Base-by-base conservation (phyloP, 2,888 invertebrate species). In the Lithophane leautieri region DNA sequence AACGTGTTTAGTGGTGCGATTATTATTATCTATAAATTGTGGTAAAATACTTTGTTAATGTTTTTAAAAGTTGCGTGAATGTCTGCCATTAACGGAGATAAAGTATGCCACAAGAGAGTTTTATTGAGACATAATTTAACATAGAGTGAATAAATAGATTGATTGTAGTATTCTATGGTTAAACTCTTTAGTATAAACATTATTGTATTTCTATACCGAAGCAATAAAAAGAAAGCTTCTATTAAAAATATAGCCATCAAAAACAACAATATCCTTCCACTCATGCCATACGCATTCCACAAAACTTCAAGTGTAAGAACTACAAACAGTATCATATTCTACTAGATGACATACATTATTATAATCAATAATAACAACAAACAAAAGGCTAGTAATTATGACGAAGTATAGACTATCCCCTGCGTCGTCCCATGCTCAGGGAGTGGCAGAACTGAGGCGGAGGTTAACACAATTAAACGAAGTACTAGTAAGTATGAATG, bases 401-500 rank as follows among this genome's bases (percentile, higher is more conserved):
- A 52, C 12, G 19, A 76, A 28, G 34, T 22, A 47, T 4, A 52
- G 42, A 1, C 60, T 75, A 70, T 34, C 34, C 34, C 63, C 54
- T 58, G 14, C 52, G 8, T 3, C 34, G 40, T 16, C 19, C 22
- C 47, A 19, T 6, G 16, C 40, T 2, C 34, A 50, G 63, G 77
- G 73, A 58, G 73, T 22, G 73, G 63, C 70, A 67, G 72, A 34
- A 62, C 60, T 19, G 60, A 40, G 54, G 47, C 58, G 65, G 88
- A 91, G 89, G 90, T 89, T 90, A 91, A 89, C 90, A 84, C 89
- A 90, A 89, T 88, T 87, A 89, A 86, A 88, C 86, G 82, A 84
- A 82, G 77, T 50, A 79, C 62, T 63, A 79, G 62, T 56, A 63
- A 73, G 80, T 86, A 88, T 91, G 91, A 91, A 92, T 93, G 91